Conservation (phyloP, 2,113 vertebrate species). For the Mesoclemmys tuberculata region DNA sequence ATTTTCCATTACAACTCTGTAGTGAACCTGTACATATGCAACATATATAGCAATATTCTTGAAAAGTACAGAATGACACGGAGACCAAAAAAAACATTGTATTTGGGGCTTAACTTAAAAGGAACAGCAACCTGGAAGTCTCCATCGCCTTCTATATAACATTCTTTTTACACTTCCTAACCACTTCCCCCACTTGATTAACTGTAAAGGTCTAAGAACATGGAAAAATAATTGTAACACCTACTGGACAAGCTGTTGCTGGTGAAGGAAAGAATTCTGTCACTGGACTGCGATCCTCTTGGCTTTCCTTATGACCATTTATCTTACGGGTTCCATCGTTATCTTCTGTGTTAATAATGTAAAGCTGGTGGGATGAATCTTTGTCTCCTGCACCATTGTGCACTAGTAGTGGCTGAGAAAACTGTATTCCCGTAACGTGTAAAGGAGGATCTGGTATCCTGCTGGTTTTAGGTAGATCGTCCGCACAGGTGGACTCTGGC, state of each 20-base stretch:
- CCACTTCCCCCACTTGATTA: neutral
- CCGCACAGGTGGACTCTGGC: accelerated
- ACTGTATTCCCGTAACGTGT: neutral
- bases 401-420: neutral
- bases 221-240: slow-evolving; percentile 9
- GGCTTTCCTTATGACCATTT: neutral
- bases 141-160: neutral
- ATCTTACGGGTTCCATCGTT: accelerated
- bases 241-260: slow-evolving; percentile 72
- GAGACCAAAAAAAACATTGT: neutral
- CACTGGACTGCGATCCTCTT: neutral
- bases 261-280: slow-evolving; percentile 69
- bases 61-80: neutral
- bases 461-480: neutral
- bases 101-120: neutral
- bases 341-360: neutral
- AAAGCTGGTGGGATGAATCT: accelerated
- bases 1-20: neutral
- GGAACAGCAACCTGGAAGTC: neutral
- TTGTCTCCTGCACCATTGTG: accelerated
- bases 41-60: neutral
- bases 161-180: neutral
- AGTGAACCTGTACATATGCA: neutral
- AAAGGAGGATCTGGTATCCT: neutral
- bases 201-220: neutral